Base-by-base conservation (phyloP, 2,113 vertebrate species). In the Strigops habroptila region DNA sequence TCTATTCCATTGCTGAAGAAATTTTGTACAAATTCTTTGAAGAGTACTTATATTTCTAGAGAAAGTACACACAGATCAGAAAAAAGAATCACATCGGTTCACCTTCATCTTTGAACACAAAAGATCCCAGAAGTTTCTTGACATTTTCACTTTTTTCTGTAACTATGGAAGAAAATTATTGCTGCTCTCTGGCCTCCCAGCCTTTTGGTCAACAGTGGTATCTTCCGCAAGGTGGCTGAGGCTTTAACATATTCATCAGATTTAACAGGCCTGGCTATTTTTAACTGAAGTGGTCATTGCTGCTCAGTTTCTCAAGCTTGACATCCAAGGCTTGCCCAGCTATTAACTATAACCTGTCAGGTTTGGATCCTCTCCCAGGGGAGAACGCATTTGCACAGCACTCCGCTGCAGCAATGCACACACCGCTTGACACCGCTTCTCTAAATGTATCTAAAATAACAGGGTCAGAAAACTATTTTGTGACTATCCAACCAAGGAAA, bases 351-450 rank as follows among this genome's bases (percentile, higher is more conserved):
- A 43, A 57, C 7, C 17, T 28, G 6, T 10, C 48, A 60, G 33
- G 33, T 3, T 37, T 63, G 60, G 64, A 88, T 69, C 44, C 33
- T 44, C 53, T 78, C 64, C 35, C 35, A 39, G 8, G 28, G 15
- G 24, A 87, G 12, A 46, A 17, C 9, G 22, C 5, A 53, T 27
- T 27, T 31, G 17, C 43, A 39, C 7, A 19, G 7, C 6, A 33
- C 65, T 53, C 13, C 35, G 35, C 13, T 2, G 21, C 1, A 12
- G 22, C 53, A 59, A 19, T 7, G 15, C 1, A 22, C 1, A 0
- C 1, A 6, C 43, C 1, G 1, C 30, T 53, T 8, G 14, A 8
- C 14, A 3, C 5, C 23, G 13, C 19, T 77, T 27, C 53, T 69
- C 78, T 39, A 31, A 16, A 44, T 4, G 0, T 2, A 73, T 6